phyloP scores from a whole-genome alignment of 2,888 invertebrate genomes.

The Coremacera marginata region DNA sequence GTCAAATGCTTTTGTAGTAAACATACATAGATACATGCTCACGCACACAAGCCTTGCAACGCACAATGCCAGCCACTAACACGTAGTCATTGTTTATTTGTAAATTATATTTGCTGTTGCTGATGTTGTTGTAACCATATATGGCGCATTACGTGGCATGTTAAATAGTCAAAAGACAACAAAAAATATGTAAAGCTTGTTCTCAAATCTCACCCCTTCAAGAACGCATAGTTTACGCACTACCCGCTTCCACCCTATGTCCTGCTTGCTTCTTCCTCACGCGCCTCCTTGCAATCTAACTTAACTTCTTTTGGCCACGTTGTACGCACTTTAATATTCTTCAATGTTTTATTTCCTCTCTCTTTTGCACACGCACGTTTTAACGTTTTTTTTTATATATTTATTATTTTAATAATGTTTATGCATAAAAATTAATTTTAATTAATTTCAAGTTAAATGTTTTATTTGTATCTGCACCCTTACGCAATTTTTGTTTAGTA shows the following conservation, averaged over 20 bases:
- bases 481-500: constrained; percentile 1
- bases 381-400: not conserved
- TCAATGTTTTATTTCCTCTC: not conserved
- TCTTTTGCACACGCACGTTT: constrained; percentile 14
- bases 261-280: not conserved
- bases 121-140: not conserved
- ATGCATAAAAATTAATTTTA: not conserved
- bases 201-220: no score
- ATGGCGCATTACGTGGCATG: no score
- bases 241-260: not conserved
- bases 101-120: not conserved
- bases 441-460: not conserved
- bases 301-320: not conserved
- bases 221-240: not conserved
- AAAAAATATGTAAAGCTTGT: no score
- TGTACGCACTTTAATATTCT: not conserved
- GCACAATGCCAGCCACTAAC: not conserved
- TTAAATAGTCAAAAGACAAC: no score
- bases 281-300: not conserved
- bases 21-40: not conserved
- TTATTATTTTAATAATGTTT: not conserved
- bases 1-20: constrained; percentile 12
- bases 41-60: not conserved
- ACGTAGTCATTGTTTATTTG: constrained; percentile 10
- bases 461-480: constrained; percentile 1